Base-by-base conservation (phyloP, 2,113 vertebrate genomes). In the Tor tambroides region DNA sequence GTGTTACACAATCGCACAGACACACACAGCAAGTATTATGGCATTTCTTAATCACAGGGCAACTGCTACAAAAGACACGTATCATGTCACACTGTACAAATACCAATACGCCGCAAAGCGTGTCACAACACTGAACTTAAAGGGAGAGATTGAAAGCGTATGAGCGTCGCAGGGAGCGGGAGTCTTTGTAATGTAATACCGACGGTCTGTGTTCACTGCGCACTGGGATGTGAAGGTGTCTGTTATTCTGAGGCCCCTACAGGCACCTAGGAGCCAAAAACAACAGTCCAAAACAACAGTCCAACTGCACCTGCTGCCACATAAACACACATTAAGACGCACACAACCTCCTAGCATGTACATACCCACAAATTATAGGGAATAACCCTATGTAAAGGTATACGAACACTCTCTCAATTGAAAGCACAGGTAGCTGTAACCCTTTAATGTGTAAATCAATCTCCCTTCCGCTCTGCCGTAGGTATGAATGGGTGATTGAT, bases 401-500 rank as follows among this genome's bases (percentile, higher is more conserved):
- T 56, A 43, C n/a, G 15, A 2, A 82, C 71, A 76, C 67, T 41
- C 54, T 17, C 51, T 30, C 32, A n/a, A 54, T 56, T 56, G 19
- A 84, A 71, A 84, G 46, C 49, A 35, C 83, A 82, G 59, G 46
- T 81, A 85, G 85, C 61, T 14, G 12, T 32, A 61, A 49, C 54
- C 69, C 87, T 76, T 30, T 56, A 74, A 38, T 3, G 56, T 84
- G 89, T 90, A 92, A 92, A 91, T 89, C 90, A 32, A 80, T 84
- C 89, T 85, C 83, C 84, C 87, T 88, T 80, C 89, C 88, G 83
- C 90, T 65, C 74, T 87, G 88, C 80, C 56, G 30, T 88, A 83
- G 87, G 83, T 91, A 86, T 92, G 89, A 93, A 93, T 90, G 79
- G 85, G 77, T 85, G 69, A 80, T 71, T 88, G 92, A 91, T 90